Base-by-base conservation (phyloP, 2,113 vertebrate genomes). In the Corynorhinus townsendii region DNA sequence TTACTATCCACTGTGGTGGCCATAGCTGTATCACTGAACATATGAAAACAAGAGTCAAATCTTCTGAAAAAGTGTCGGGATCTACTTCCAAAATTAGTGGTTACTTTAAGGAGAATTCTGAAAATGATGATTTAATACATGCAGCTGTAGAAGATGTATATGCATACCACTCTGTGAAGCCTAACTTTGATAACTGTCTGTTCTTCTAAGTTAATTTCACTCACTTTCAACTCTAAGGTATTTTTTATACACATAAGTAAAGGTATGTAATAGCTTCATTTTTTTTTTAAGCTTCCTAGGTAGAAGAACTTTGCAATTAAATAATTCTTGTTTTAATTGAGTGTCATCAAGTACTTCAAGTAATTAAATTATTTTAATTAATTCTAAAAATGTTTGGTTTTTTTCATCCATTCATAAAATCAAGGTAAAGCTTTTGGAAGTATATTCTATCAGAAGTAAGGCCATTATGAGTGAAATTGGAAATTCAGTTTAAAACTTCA, bases 401-500 rank as follows among this genome's bases (percentile, higher is more conserved):
- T 89, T 86, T 81, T 73, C 4, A 16, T 72, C 49, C 26, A 47
- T 77, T 90, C 62, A 56, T 77, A 26, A 11, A 79, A 92, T 86
- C 62, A 86, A 82, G 59, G 45, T 89, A 94, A 72, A 92, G 20
- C 49, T 64, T 85, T 90, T 79, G 28, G 15, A 89, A 92, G 11
- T 83, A 26, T 72, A 87, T 62, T 43, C 88, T 85, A 33, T 79
- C 71, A 91, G 40, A 87, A 35, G 20, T 77, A 93, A 85, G 77
- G 40, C 19, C 88, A 91, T 91, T 69, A n/a, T 80, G 43, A 81
- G 6, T 95, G 35, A 96, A 22, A 52, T 28, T 88, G 14, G 45
- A 93, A 84, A 77, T 84, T 95, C 66, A 84, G n/a, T 89, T 93
- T 94, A 71, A 89, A 94, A 82, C 20, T 64, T 54, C 43, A 80